phyloP scores from a whole-genome alignment of 2,797 vertebrate species.

The Sebastes trivittatus region DNA sequence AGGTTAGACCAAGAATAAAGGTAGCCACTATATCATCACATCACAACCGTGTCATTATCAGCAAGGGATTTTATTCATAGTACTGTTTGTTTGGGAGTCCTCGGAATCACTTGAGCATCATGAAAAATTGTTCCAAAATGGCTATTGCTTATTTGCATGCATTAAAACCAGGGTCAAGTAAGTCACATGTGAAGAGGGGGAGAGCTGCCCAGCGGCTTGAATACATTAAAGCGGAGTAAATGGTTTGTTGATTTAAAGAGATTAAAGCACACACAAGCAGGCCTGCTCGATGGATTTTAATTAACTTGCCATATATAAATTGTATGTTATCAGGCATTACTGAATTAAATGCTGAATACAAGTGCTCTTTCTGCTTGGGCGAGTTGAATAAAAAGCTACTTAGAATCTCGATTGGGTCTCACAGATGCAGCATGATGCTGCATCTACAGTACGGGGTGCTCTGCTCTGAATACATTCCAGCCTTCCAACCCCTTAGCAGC shows the following conservation, averaged over 20 bases:
- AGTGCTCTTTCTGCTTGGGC: constrained; percentile 76
- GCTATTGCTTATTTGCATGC: constrained; percentile 76
- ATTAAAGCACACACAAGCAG: constrained; percentile 77
- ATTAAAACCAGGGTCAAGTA: constrained; percentile 77
- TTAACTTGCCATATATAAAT: constrained; percentile 85
- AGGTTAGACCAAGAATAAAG: neutral
- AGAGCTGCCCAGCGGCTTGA: constrained; percentile 63
- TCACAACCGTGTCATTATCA: neutral
- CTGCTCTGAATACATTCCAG: constrained; percentile 45
- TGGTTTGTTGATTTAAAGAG: constrained; percentile 80
- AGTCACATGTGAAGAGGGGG: constrained; percentile 66
- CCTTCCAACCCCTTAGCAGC: constrained; percentile 24
- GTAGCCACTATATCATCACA: neutral
- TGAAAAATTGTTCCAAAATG: constrained; percentile 61
- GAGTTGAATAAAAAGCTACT: constrained; percentile 78
- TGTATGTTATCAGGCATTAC: constrained; percentile 80
- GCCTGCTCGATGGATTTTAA: constrained; percentile 80
- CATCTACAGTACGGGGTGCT: constrained; percentile 20
- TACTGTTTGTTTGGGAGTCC: neutral
- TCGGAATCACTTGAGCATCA: constrained; percentile 44
- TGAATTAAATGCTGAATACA: constrained; percentile 78
- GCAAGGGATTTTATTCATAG: neutral
- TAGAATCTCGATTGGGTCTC: constrained; percentile 62
- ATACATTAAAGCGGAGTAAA: constrained; percentile 79
- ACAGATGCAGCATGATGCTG: constrained; percentile 59